phyloP scores from a whole-genome alignment of 2,797 vertebrate species.

The Rhodeus uyekii region DNA sequence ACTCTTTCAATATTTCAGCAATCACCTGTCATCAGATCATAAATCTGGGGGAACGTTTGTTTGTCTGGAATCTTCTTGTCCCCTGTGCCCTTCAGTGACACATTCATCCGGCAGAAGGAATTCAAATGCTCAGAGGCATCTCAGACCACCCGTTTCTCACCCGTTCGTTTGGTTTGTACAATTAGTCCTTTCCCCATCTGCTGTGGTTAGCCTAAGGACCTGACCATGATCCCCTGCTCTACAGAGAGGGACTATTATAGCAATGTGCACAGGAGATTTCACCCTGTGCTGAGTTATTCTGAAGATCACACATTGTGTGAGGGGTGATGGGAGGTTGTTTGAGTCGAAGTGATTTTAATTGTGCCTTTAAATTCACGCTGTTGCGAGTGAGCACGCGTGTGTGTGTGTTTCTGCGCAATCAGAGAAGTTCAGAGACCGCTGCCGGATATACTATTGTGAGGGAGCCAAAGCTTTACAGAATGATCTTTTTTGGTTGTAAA shows the following conservation, averaged over 20 bases:
- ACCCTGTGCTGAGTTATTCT: slow-evolving; percentile 28
- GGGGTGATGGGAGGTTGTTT: slow-evolving; percentile 56
- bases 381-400: slow-evolving; percentile 46
- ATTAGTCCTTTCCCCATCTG: slow-evolving; percentile 61
- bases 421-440: slow-evolving; percentile 58
- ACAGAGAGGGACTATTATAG: slow-evolving; percentile 54
- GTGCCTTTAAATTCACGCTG: slow-evolving; percentile 35
- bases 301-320: slow-evolving; percentile 41
- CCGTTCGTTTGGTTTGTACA: slow-evolving; percentile 55
- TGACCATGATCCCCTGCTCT: slow-evolving; percentile 42
- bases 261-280: slow-evolving; percentile 51
- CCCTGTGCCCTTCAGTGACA: slow-evolving; percentile 50
- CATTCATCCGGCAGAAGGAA: slow-evolving; percentile 54
- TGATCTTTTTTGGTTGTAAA: slow-evolving; percentile 69
- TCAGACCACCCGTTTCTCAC: slow-evolving; percentile 55
- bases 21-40: slow-evolving; percentile 44
- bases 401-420: slow-evolving; percentile 48
- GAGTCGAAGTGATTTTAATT: slow-evolving; percentile 62
- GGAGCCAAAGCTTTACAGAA: slow-evolving; percentile 63
- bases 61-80: slow-evolving; percentile 37
- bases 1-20: slow-evolving; percentile 4
- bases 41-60: slow-evolving; percentile 33
- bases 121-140: slow-evolving; percentile 45
- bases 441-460: slow-evolving; percentile 65
- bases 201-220: slow-evolving; percentile 53